Percentiles rank a stretch among this genome's conserved stretches.
Evolutionary conservation across 1,140 invertebrate species (phyloP).

Genomic region (Philotrypesis tridentata): DNA sequence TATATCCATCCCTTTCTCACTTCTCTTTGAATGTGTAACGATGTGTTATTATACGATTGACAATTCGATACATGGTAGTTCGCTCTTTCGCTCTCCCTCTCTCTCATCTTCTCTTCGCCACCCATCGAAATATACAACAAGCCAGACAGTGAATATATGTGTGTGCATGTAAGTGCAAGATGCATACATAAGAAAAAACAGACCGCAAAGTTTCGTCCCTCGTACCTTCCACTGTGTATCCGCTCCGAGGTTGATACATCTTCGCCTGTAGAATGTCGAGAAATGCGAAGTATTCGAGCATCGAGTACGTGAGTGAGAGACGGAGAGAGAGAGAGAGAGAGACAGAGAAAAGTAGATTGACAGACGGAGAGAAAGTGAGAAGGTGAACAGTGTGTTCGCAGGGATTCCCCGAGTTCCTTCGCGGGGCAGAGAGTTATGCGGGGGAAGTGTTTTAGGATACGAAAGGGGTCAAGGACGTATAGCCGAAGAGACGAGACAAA

Average conservation of each 20-base stretch:
- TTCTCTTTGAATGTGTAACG: background rate
- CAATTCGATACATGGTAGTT: constrained; percentile 6
- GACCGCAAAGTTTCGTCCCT: background rate
- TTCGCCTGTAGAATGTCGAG: background rate
- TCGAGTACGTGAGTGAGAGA: background rate
- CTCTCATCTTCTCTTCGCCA: background rate
- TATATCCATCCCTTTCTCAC: background rate
- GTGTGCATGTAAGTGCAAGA: background rate
- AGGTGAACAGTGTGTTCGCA: background rate
- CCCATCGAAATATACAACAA: background rate
- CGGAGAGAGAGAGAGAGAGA: background rate
- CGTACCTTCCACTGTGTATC: background rate
- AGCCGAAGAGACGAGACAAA: constrained; percentile 42
- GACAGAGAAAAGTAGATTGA: background rate
- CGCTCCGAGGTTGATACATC: background rate
- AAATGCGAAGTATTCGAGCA: constrained; percentile 10
- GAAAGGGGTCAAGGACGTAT: background rate
- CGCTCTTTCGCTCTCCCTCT: constrained; percentile 1
- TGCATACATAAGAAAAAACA: constrained; percentile 6
- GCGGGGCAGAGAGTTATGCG: background rate
- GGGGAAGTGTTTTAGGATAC: background rate
- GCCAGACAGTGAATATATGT: constrained; percentile 16
- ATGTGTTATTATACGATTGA: background rate
- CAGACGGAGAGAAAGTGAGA: background rate
- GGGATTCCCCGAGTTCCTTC: background rate